Base-by-base conservation (phyloP, 1,140 invertebrate genomes). In the Drosophila busckii region DNA sequence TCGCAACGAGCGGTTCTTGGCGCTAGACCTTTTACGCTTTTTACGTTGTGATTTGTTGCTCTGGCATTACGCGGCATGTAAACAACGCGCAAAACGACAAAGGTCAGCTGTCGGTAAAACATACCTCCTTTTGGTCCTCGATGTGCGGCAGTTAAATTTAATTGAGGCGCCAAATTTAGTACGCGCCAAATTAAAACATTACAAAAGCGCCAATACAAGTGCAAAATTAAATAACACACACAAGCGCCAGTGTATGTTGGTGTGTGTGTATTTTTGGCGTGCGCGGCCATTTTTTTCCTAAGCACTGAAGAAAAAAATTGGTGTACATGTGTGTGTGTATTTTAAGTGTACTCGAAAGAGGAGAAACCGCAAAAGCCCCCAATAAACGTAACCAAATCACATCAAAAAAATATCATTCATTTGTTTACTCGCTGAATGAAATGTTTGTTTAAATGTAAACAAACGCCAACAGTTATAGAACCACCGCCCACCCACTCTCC, bases 201-300 rank as follows among this genome's bases (percentile, higher is more conserved):
- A 46, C 35, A 54, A 64, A 22, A 38, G 40, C 60, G 44, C 10
- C 61, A 66, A 61, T 48, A 70, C 68, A 68, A 78, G 73, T 78
- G 73, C 67, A 71, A 63, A 76, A 69, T 53, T 40, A 34, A 32
- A 28, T 59, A 60, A 62, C 70, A 65, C 45, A 61, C 32, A 54
- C 42, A 28, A 34, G 25, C 22, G 15, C 28, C 23, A 41, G 16
- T 35, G 28, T 50, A 37, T 54, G 50, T 61, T 59, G 65, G 69
- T 70, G 45, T 65, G 46, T 50, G 62, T 80, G 50, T 80, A 82
- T 82, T 78, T 78, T 80, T 78, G 75, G 73, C 75, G 73, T 82
- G 73, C 73, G 73, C 73, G 73, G 73, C 73, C 73, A 80, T 78
- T 78, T 80, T 70, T 80, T 78, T 73, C 70, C 48, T 64, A 64